phyloP scores from a whole-genome alignment of 2,113 vertebrate genomes.

The Archocentrus centrarchus region DNA sequence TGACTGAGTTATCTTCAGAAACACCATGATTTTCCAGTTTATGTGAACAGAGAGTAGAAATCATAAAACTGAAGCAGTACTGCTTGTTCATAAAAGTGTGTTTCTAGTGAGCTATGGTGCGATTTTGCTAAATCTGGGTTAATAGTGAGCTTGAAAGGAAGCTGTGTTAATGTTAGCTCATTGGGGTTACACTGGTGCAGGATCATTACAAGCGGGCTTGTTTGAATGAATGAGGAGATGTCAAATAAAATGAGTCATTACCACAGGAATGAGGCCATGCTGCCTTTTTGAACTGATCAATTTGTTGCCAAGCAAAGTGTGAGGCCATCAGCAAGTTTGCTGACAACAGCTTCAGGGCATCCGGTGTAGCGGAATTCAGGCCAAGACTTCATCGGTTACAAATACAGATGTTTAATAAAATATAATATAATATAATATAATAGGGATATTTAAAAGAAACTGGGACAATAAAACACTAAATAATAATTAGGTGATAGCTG shows the following conservation, averaged over 20 bases:
- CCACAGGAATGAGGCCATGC: slow-evolving; percentile 10
- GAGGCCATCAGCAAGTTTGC: background rate
- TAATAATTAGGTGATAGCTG: no score
- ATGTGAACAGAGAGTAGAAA: background rate
- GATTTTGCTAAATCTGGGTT: background rate
- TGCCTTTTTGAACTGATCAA: slow-evolving; percentile 42
- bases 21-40: background rate
- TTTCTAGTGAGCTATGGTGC: background rate
- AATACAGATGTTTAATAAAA: background rate
- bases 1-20: background rate
- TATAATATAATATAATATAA: no score
- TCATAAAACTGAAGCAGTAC: background rate
- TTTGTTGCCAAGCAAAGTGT: slow-evolving; percentile 3
- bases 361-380: background rate
- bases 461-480: no score
- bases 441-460: no score
- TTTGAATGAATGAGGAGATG: slow-evolving; percentile 14
- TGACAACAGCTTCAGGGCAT: background rate
- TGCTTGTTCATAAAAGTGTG: background rate
- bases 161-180: slow-evolving; percentile 7
- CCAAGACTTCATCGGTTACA: background rate
- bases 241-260: slow-evolving; percentile 31
- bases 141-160: slow-evolving; percentile 6
- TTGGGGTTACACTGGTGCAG: background rate
- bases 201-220: background rate